Evolutionary conservation across 1,140 invertebrate genomes (phyloP).

Genomic region (Trachymyrmex septentrionalis): DNA sequence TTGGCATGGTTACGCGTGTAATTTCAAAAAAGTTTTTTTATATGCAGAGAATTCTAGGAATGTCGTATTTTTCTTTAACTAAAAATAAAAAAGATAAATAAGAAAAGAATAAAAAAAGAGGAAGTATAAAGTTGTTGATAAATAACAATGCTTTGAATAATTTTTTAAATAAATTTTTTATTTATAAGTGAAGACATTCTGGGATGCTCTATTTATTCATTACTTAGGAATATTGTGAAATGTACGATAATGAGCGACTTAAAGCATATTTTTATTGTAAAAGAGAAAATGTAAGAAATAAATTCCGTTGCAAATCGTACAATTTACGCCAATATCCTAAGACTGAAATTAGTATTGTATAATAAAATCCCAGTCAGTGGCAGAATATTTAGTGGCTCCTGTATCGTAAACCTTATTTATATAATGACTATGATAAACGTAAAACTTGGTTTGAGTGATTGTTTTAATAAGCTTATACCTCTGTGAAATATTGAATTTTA

Average conservation of each 20-base stretch:
- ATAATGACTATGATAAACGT: neutral
- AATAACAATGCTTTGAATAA: neutral
- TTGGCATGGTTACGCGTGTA: constrained; percentile 43
- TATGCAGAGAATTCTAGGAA: constrained; percentile 20
- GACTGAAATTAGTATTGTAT: constrained; percentile 19
- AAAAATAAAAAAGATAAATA: neutral
- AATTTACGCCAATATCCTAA: constrained; percentile 23
- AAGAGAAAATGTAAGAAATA: neutral
- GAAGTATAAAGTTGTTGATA: neutral
- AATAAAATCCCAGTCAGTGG: constrained; percentile 11
- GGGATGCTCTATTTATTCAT: constrained; percentile 13
- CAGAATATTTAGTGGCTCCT: constrained; percentile 24
- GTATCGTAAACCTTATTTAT: constrained; percentile 16
- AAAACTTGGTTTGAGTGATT: constrained; percentile 28
- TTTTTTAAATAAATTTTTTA: constrained; percentile 8
- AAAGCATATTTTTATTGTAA: neutral
- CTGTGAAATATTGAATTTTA: constrained; percentile 56
- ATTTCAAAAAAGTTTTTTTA: constrained; percentile 3
- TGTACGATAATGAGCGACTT: constrained; percentile 26
- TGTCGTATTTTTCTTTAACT: neutral
- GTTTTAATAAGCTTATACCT: constrained; percentile 34
- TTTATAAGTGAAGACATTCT: constrained; percentile 13
- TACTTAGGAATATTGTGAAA: constrained; percentile 30
- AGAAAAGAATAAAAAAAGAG: neutral
- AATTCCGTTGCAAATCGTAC: neutral